Evolutionary conservation across 2,113 vertebrate species (phyloP).

Genomic region (Brachirus orientalis): DNA sequence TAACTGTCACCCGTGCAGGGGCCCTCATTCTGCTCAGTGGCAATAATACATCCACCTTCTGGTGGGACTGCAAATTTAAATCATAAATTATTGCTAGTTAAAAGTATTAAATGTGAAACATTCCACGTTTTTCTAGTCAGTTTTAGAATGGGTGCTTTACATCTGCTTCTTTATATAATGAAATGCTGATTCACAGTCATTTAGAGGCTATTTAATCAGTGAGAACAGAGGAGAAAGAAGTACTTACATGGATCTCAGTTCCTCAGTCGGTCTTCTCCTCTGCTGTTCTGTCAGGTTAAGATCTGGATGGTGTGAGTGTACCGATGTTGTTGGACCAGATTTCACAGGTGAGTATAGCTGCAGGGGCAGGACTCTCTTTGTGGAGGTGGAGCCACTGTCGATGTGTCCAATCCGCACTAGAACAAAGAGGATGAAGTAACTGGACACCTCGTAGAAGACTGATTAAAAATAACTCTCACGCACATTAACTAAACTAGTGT

Average conservation of each 20-base stretch:
- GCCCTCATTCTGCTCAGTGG: neutral
- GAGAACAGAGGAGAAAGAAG: neutral
- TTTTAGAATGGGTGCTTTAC: neutral
- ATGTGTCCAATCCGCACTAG: constrained; percentile 42
- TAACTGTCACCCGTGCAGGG: neutral
- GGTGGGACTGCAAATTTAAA: no score
- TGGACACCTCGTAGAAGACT: constrained; percentile 42
- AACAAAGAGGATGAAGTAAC: constrained; percentile 45
- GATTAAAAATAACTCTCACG: neutral
- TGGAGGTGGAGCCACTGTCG: constrained; percentile 55
- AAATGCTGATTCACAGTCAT: neutral
- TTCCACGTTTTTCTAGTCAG: no score
- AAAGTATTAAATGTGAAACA: neutral
- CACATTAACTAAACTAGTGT: constrained; percentile 5
- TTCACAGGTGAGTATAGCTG: constrained; percentile 64
- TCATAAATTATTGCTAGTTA: neutral
- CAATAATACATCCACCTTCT: no score
- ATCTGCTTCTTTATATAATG: neutral
- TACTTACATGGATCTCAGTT: constrained; percentile 61
- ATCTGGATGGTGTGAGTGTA: constrained; percentile 21
- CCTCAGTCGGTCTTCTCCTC: constrained; percentile 7
- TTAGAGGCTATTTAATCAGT: neutral
- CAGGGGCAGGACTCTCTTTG: constrained; percentile 34
- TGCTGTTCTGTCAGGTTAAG: constrained; percentile 23
- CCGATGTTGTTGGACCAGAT: constrained; percentile 44